These are phyloP conservation scores for Ictalurus furcatus DNA, from an alignment of 2,113 vertebrate genomes.

Conservation along the genomic window DNA sequence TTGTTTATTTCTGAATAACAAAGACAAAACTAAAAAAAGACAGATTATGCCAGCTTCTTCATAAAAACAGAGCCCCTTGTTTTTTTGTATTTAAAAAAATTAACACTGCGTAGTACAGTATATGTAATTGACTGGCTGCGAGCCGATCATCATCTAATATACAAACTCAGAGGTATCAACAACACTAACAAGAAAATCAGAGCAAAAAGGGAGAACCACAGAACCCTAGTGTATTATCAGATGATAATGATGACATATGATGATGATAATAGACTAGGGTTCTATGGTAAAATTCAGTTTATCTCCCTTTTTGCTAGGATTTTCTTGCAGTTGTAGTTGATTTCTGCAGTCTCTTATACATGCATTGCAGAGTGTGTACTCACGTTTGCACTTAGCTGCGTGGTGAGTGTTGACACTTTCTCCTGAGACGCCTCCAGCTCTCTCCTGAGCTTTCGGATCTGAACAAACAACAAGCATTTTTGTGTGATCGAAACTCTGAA, in stretches of 20 bases:
- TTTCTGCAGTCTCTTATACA: not conserved
- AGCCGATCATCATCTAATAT: not conserved
- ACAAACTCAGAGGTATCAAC: not conserved
- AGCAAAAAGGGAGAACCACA: not conserved
- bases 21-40: too few species aligned
- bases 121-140: not conserved
- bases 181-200: not conserved
- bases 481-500: not conserved
- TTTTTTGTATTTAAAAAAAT: not conserved
- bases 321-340: not conserved
- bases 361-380: slow-evolving; percentile 59
- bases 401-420: slow-evolving; percentile 87
- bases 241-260: not conserved
- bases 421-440: slow-evolving; percentile 86
- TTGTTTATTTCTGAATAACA: not conserved
- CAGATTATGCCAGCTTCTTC: not conserved
- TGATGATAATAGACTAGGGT: too few species aligned
- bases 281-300: too few species aligned
- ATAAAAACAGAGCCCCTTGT: too few species aligned
- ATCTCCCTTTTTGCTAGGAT: too few species aligned
- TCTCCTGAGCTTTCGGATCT: slow-evolving; percentile 87
- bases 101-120: not conserved
- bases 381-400: slow-evolving; percentile 86
- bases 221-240: not conserved
- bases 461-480: slow-evolving; percentile 59